phyloP scores from a whole-genome alignment of 2,113 vertebrate species.

The Cephalopholis sonnerati region DNA sequence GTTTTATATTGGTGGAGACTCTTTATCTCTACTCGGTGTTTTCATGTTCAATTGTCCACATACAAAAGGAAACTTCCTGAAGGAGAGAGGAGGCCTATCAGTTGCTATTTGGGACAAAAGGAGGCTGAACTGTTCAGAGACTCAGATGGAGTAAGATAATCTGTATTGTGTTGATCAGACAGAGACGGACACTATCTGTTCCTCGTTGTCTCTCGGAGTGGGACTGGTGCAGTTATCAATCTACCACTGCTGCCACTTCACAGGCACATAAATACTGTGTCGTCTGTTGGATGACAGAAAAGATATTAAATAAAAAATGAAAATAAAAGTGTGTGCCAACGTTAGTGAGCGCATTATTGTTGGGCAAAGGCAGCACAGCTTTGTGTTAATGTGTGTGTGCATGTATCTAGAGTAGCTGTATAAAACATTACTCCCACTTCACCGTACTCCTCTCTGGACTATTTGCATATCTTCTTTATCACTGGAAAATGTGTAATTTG shows the following conservation, averaged over 20 bases:
- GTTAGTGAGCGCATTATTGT: neutral
- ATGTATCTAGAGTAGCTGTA: neutral
- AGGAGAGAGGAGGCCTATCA: neutral
- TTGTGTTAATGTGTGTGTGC: neutral
- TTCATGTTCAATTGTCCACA: conserved; percentile 32
- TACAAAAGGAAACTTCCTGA: conserved; percentile 27
- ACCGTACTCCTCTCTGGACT: neutral
- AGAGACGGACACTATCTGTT: neutral
- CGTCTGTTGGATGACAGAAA: neutral
- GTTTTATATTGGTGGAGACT: conserved; percentile 9
- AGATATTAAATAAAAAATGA: neutral
- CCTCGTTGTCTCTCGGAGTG: neutral
- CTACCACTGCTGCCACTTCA: neutral
- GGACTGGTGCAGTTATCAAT: neutral
- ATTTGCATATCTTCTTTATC: neutral
- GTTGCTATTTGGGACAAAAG: conserved; percentile 40
- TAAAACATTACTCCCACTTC: neutral
- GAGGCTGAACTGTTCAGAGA: conserved; percentile 26
- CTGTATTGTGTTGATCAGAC: conserved; percentile 28
- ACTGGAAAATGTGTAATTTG: neutral
- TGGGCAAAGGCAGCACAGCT: neutral
- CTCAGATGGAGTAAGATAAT: conserved; percentile 35
- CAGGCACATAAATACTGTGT: neutral
- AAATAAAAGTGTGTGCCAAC: neutral
- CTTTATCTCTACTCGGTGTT: conserved; percentile 17